These are phyloP conservation scores for Ichneumoninae sp. DNA, from an alignment of 2,888 invertebrate species.

Conservation along the genomic window DNA sequence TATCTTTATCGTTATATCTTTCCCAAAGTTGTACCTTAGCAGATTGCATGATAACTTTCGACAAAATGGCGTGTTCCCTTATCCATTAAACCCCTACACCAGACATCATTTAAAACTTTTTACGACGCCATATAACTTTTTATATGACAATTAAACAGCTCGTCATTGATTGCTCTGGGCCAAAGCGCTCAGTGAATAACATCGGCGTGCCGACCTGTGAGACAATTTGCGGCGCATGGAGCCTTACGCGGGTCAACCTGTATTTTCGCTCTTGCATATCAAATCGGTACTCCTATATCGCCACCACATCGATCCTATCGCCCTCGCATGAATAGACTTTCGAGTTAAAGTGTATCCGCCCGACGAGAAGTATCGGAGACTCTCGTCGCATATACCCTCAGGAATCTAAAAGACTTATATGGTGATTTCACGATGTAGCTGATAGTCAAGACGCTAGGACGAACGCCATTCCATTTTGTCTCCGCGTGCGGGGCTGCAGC, in stretches of 20 bases:
- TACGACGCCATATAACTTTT: not conserved
- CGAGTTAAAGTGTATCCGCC: slow-evolving; percentile 15
- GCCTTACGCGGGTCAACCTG: not conserved
- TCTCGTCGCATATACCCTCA: not conserved
- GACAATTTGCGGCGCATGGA: not conserved
- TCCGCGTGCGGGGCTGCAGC: slow-evolving; percentile 24
- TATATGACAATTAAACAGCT: not conserved
- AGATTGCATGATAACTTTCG: not conserved
- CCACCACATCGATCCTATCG: not conserved
- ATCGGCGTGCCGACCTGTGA: not conserved
- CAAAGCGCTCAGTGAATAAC: not conserved
- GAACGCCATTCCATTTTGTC: slow-evolving; percentile 47
- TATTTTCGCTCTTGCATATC: not conserved
- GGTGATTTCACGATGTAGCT: slow-evolving; percentile 51
- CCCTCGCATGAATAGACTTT: not conserved
- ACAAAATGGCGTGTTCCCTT: not conserved
- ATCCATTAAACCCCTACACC: not conserved
- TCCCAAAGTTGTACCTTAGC: not conserved
- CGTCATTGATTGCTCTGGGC: not conserved
- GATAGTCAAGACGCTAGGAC: slow-evolving; percentile 32
- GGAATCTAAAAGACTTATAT: slow-evolving; percentile 42
- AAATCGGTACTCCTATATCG: not conserved
- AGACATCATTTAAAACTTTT: not conserved
- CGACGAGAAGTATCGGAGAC: not conserved
- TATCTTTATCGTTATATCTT: slow-evolving; percentile 4